Conservation (phyloP, 2,113 vertebrate genomes). For the Lonchura striata region DNA sequence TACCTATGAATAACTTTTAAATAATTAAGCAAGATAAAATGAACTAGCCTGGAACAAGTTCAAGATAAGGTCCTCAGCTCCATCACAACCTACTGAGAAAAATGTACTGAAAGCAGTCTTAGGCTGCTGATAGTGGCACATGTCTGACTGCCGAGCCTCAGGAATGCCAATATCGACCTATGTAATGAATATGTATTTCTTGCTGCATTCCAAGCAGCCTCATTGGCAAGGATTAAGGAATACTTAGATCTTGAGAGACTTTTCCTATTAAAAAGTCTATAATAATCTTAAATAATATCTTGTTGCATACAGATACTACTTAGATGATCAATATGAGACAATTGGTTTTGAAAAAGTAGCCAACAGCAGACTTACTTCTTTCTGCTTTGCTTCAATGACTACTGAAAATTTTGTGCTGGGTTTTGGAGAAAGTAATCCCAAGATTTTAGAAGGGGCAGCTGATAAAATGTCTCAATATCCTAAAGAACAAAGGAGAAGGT, state of each 20-base stretch:
- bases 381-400: background rate
- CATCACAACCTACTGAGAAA: background rate
- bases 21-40: constrained; percentile 27
- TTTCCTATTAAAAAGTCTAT: background rate
- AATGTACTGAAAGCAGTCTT: background rate
- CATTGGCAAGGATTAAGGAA: background rate
- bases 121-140: background rate
- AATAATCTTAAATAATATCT: background rate
- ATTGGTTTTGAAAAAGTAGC: background rate
- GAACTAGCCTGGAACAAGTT: background rate
- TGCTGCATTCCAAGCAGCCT: background rate
- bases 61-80: background rate
- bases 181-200: background rate
- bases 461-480: background rate
- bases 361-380: background rate
- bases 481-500: background rate
- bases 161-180: background rate
- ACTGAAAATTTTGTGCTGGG: background rate
- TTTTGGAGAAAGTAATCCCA: background rate
- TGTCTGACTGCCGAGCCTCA: background rate
- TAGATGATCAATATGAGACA: background rate
- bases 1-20: background rate
- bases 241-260: background rate
- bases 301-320: background rate
- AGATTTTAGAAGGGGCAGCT: background rate